These are phyloP conservation scores for Protobothrops flavoviridis DNA, from an alignment of 2,113 vertebrate genomes.

Conservation along the genomic window DNA sequence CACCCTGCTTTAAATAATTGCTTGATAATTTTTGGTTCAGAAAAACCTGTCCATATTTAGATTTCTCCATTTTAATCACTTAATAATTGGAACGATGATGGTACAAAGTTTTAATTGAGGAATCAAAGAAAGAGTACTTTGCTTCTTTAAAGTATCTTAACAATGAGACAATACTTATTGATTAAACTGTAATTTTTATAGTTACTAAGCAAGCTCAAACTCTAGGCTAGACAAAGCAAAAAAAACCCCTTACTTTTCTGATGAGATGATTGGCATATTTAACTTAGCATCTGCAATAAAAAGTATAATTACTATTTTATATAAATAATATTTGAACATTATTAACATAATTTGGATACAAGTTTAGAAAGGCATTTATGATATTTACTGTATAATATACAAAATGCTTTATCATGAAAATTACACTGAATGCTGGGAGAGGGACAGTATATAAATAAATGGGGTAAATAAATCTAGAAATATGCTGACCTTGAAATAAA, in stretches of 20 bases:
- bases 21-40: background rate
- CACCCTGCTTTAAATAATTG: background rate
- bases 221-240: background rate
- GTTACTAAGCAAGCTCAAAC: background rate
- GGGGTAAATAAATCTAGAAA: background rate
- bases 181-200: background rate
- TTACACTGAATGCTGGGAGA: background rate
- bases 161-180: background rate
- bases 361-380: background rate
- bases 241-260: constrained; percentile 77
- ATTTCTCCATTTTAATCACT: background rate
- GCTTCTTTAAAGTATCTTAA: background rate
- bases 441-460: background rate
- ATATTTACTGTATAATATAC: background rate
- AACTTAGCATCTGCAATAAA: constrained; percentile 74
- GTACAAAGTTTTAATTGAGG: background rate
- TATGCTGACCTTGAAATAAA: background rate
- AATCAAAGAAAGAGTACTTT: background rate
- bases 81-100: background rate
- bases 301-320: constrained; percentile 34
- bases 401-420: background rate
- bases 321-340: background rate
- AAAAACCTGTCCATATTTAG: background rate
- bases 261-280: constrained; percentile 79
- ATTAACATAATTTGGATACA: background rate